Evolutionary conservation across 2,888 invertebrate genomes (phyloP).

Genomic region (Ceriagrion tenellum): DNA sequence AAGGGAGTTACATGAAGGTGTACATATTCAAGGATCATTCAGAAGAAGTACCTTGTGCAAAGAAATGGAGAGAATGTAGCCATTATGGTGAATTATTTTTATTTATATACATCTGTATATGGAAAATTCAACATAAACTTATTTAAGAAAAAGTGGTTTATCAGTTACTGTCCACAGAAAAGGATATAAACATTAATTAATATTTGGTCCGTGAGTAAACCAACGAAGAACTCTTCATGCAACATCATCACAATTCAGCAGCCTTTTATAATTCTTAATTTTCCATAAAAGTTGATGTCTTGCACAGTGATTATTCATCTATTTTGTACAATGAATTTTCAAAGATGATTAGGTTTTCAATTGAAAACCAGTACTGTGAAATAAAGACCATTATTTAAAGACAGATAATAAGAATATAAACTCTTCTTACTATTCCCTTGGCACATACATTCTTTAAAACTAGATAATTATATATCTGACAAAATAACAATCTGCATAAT

Average conservation of each 20-base stretch:
- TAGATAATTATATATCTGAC: constrained; percentile 35
- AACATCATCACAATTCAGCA: background rate
- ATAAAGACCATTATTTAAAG: background rate
- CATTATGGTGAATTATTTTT: background rate
- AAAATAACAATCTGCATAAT: constrained; percentile 24
- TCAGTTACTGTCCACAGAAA: background rate
- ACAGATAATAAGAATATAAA: background rate
- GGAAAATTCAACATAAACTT: constrained; percentile 24
- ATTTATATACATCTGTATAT: constrained; percentile 1
- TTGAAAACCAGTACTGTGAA: background rate
- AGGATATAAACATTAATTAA: background rate
- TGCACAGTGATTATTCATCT: background rate
- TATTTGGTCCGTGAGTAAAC: constrained; percentile 15
- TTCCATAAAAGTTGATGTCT: background rate
- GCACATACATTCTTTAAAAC: constrained; percentile 39
- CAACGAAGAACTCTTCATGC: background rate
- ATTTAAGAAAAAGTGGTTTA: background rate
- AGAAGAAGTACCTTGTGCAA: background rate
- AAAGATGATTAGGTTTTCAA: background rate
- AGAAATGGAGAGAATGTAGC: background rate
- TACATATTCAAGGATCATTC: background rate
- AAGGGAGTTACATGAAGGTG: background rate
- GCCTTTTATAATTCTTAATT: background rate
- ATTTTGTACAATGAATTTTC: background rate
- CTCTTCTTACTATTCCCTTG: constrained; percentile 31